Percentiles rank a stretch among this genome's conserved stretches.
Conservation (phyloP, 2,888 invertebrate genomes). For the Frankliniella intonsa region DNA sequence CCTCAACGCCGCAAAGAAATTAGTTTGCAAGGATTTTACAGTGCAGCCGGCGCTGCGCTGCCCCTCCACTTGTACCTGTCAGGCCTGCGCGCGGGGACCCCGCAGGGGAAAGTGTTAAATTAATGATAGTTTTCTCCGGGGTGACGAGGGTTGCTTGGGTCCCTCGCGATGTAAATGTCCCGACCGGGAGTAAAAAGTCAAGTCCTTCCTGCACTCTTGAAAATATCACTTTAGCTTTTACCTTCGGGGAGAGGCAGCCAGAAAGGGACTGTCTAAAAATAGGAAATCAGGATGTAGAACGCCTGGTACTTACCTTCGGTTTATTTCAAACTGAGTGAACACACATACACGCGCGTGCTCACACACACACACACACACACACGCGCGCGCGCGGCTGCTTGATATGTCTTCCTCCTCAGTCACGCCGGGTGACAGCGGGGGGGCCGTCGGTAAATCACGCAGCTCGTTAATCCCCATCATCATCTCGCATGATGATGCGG, state of each 20-base stretch:
- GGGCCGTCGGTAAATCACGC: conserved; percentile 6
- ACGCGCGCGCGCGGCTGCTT: neutral
- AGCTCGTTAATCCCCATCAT: neutral
- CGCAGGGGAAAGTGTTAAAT: conserved; percentile 8
- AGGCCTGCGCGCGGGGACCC: neutral
- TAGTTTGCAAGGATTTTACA: too few species aligned
- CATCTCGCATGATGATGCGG: neutral
- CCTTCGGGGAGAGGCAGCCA: too few species aligned
- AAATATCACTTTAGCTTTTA: too few species aligned
- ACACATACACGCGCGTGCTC: too few species aligned
- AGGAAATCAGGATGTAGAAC: too few species aligned
- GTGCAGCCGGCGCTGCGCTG: too few species aligned
- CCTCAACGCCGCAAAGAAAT: too few species aligned
- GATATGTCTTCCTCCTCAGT: neutral
- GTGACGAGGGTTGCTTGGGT: neutral
- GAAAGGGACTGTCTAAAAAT: too few species aligned
- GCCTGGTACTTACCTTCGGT: too few species aligned
- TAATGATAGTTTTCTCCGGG: conserved; percentile 27
- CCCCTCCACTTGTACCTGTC: neutral
- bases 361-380: too few species aligned
- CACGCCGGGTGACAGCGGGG: neutral
- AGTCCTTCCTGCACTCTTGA: neutral
- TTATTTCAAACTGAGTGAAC: too few species aligned
- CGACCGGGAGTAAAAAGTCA: neutral
- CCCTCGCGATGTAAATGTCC: neutral